These are phyloP conservation scores for Diplosoma virens DNA, from an alignment of 23 tunicate genomes.

Conservation along the genomic window DNA sequence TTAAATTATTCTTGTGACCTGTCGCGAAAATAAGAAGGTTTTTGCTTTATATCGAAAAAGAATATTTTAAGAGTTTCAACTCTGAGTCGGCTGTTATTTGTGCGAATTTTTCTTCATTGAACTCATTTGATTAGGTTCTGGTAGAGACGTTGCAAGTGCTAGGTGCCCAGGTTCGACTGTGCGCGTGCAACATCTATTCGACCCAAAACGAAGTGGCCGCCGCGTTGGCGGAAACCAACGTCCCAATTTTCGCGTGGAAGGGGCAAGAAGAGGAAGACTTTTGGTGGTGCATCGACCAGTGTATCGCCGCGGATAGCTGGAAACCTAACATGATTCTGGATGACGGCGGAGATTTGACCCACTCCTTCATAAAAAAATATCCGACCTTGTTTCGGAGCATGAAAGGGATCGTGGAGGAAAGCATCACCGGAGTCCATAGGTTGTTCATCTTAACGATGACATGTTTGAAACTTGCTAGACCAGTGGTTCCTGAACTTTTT, in stretches of 20 bases:
- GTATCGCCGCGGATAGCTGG: slow-evolving; percentile 90
- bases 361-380: slow-evolving; percentile 92
- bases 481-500: not conserved
- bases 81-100: too few species aligned
- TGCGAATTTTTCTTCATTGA: too few species aligned
- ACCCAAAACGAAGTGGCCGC: slow-evolving; percentile 98
- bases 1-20: too few species aligned
- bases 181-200: slow-evolving; percentile 96
- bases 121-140: slow-evolving; percentile 50
- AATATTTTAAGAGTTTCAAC: too few species aligned
- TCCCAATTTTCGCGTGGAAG: slow-evolving; percentile 96
- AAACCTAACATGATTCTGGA: slow-evolving; percentile 97
- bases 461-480: not conserved
- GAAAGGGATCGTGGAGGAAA: slow-evolving; percentile 98
- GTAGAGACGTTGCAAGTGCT: slow-evolving; percentile 73
- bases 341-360: slow-evolving; percentile 99
- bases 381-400: slow-evolving; percentile 77
- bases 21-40: too few species aligned
- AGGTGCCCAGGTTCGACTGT: slow-evolving; percentile 92
- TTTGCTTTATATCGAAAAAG: too few species aligned
- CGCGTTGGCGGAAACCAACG: slow-evolving; percentile 79
- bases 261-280: slow-evolving; percentile 98
- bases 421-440: slow-evolving; percentile 99
- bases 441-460: not conserved
- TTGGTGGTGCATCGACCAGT: slow-evolving; percentile 99